Evolutionary conservation across 2,113 vertebrate species (phyloP).

Genomic region (Pluvialis apricaria): DNA sequence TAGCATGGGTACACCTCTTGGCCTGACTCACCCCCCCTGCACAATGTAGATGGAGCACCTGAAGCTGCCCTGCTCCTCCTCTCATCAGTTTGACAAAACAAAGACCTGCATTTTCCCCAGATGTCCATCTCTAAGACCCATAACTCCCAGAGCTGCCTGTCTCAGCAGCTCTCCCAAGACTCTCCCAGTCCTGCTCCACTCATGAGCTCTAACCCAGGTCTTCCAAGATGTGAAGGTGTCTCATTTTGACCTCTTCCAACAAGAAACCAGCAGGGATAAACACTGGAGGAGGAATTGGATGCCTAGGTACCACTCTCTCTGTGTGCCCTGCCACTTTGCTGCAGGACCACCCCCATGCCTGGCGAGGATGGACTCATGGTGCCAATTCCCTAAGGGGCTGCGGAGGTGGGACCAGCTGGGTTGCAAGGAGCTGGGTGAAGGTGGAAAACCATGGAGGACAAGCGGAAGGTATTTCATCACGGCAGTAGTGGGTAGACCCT

Average conservation of each 20-base stretch:
- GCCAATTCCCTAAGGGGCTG: no score
- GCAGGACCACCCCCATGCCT: neutral
- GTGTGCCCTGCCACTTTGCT: neutral
- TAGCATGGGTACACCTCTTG: neutral
- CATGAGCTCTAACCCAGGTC: neutral
- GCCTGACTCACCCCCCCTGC: neutral
- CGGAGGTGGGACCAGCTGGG: rapidly evolving
- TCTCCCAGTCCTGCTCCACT: neutral
- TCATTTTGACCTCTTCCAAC: neutral
- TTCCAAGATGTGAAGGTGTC: neutral
- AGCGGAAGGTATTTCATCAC: neutral
- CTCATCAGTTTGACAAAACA: neutral
- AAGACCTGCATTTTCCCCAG: neutral
- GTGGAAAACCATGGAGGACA: neutral
- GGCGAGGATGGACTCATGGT: rapidly evolving
- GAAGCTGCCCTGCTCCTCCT: neutral
- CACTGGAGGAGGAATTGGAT: neutral
- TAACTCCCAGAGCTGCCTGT: neutral
- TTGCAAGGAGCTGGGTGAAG: neutral
- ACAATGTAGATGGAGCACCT: neutral
- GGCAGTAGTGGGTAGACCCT: neutral
- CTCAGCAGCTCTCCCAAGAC: neutral
- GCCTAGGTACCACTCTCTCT: neutral
- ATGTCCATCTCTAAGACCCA: neutral
- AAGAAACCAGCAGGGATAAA: neutral